Conservation (phyloP, 2,888 invertebrate species). For the Campoplex nolae region DNA sequence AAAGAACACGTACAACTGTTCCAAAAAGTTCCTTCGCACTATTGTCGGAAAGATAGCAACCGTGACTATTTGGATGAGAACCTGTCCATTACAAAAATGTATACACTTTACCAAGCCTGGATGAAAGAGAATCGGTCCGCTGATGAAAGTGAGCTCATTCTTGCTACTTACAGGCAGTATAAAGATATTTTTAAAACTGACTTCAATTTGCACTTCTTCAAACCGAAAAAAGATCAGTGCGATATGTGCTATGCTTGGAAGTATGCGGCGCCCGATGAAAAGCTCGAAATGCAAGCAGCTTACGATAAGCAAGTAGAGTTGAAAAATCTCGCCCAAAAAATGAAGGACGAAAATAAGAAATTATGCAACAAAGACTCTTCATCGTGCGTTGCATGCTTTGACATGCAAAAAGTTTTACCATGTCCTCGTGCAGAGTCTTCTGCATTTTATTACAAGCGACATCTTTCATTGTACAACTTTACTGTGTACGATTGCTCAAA, state of each 20-base stretch:
- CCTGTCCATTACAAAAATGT: constrained; percentile 1
- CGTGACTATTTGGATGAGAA: constrained; percentile 16
- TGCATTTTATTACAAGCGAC: constrained; percentile 3
- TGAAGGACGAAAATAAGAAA: constrained; percentile 11
- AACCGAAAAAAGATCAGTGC: constrained; percentile 13
- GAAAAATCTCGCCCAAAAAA: constrained; percentile 28
- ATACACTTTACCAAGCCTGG: not conserved
- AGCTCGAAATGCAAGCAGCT: constrained; percentile 2
- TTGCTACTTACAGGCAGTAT: not conserved
- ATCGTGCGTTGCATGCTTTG: constrained; percentile 11
- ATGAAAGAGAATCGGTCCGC: constrained; percentile 5
- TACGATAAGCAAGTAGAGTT: constrained; percentile 1
- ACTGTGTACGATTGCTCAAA: not conserved
- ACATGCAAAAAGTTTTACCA: constrained; percentile 2
- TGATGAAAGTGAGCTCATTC: not conserved
- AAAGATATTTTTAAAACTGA: not conserved
- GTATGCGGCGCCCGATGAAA: not conserved
- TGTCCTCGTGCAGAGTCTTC: not conserved
- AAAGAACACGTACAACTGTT: constrained; percentile 32
- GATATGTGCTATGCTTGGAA: constrained; percentile 12
- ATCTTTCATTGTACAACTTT: constrained; percentile 11
- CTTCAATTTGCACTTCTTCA: constrained; percentile 16
- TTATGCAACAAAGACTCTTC: constrained; percentile 5
- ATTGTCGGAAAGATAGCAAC: constrained; percentile 25
- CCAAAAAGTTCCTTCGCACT: constrained; percentile 25